Evolutionary conservation across 2,888 invertebrate species (phyloP), one percentile per base, ranked within the genome.

Genomic region (Atethmia centrago): DNA sequence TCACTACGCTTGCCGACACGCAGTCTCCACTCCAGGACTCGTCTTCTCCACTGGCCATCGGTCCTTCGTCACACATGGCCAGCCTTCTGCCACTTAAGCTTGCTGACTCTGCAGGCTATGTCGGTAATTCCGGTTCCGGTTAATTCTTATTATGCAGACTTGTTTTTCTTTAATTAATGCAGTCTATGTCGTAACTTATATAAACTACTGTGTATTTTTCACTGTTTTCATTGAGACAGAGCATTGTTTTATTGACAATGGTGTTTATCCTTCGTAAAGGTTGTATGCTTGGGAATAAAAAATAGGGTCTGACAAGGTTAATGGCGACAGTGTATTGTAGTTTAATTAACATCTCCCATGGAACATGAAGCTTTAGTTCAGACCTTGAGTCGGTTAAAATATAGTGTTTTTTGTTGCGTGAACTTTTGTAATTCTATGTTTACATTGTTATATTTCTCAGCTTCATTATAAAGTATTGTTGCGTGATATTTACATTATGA

Each of bases 241-340:
- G 81, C 84, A 88, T 90, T 91, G 89, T 89, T 87, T 86, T 81
- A 82, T 71, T 79, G 75, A 89, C 89, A 90, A 89, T 90, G 80
- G 87, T 80, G 73, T 83, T 82, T 84, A 90, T 89, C 90, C 91
- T 91, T 91, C 87, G 74, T 73, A 83, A 88, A 91, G 88, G 89
- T 88, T 90, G 80, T 77, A 77, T 77, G 82, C 85, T 86, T 91
- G 90, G 85, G 89, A 92, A 91, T 88, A 88, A 90, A 90, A 89
- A 89, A 82, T 83, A 88, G 88, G 90, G 90, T 84, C 86, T 83
- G 85, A 77, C 91, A 91, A 93, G 92, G 93, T 92, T 91, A 89
- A 87, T 81, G 78, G 80, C 88, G 90, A 92, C 92, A 93, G 92
- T 92, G 91, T 88, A 89, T 69, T 88, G 88, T 89, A 82, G 84